Conservation (phyloP, 2,113 vertebrate species). For the Sceloporus undulatus region DNA sequence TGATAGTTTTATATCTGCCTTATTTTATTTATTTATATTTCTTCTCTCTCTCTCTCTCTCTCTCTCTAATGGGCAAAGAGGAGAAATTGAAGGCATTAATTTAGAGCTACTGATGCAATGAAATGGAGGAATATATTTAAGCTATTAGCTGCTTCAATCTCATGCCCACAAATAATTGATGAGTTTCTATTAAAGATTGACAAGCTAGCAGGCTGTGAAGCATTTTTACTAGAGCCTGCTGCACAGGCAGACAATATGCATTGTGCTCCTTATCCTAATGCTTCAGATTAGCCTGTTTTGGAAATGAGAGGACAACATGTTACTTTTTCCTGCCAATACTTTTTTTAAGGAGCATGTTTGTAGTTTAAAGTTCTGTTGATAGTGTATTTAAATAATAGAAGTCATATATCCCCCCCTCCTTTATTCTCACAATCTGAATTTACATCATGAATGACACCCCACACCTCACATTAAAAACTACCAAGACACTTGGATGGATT, state of each 20-base stretch:
- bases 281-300: conserved; percentile 70
- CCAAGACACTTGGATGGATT: conserved; percentile 20
- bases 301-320: conserved; percentile 54
- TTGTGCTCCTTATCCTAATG: conserved; percentile 72
- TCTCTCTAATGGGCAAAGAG: conserved; percentile 75
- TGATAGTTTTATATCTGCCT: conserved; percentile 74
- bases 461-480: not conserved
- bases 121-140: conserved; percentile 87
- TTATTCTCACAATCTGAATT: not conserved
- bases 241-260: conserved; percentile 75
- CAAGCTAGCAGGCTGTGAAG: conserved; percentile 82
- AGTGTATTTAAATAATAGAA: conserved; percentile 18
- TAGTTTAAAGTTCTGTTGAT: not conserved
- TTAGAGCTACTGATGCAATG: conserved; percentile 86
- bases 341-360: not conserved
- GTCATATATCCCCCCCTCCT: not conserved
- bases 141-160: conserved; percentile 89
- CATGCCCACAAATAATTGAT: conserved; percentile 90
- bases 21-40: conserved; percentile 69
- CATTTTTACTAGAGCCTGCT: conserved; percentile 84
- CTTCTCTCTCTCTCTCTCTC: conserved; percentile 66
- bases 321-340: conserved; percentile 60
- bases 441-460: not conserved
- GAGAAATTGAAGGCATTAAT: conserved; percentile 77
- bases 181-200: conserved; percentile 90